Conservation (phyloP, 2,888 invertebrate genomes). For the Lycophotia porphyrea region DNA sequence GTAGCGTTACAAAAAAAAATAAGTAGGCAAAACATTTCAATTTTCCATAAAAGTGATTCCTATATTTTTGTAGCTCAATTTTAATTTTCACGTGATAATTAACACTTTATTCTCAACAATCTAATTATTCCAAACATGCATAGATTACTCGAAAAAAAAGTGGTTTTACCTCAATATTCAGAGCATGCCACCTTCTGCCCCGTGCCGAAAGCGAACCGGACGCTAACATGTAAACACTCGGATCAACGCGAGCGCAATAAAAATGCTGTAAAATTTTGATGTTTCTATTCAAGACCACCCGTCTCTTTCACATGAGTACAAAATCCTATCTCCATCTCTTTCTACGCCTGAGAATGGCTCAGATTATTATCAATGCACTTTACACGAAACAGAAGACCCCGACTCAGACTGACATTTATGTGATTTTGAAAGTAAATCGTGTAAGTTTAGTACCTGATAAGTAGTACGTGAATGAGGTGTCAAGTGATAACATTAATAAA, state of each 20-base stretch:
- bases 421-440: slow-evolving; percentile 89
- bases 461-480: slow-evolving; percentile 85
- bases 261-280: slow-evolving; percentile 90
- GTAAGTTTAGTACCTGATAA: slow-evolving; percentile 86
- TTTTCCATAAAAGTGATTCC: not conserved
- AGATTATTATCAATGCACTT: slow-evolving; percentile 90
- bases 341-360: slow-evolving; percentile 82
- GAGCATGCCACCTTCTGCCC: slow-evolving; percentile 74
- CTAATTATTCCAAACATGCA: slow-evolving; percentile 63
- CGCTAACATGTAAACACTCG: slow-evolving; percentile 85
- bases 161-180: slow-evolving; percentile 69
- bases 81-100: slow-evolving; percentile 60
- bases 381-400: slow-evolving; percentile 89
- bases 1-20: slow-evolving; percentile 13
- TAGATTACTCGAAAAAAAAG: slow-evolving; percentile 67
- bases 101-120: slow-evolving; percentile 51
- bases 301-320: slow-evolving; percentile 68
- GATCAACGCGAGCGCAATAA: slow-evolving; percentile 86
- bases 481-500: slow-evolving; percentile 88
- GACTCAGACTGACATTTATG: slow-evolving; percentile 87
- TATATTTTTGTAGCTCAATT: not conserved
- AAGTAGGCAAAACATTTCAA: slow-evolving; percentile 1
- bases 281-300: slow-evolving; percentile 87
- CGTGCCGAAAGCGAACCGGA: slow-evolving; percentile 79
- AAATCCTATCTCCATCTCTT: slow-evolving; percentile 68